These are phyloP conservation scores for Nephrotoma appendiculata DNA, from an alignment of 2,888 invertebrate genomes.

Conservation along the genomic window DNA sequence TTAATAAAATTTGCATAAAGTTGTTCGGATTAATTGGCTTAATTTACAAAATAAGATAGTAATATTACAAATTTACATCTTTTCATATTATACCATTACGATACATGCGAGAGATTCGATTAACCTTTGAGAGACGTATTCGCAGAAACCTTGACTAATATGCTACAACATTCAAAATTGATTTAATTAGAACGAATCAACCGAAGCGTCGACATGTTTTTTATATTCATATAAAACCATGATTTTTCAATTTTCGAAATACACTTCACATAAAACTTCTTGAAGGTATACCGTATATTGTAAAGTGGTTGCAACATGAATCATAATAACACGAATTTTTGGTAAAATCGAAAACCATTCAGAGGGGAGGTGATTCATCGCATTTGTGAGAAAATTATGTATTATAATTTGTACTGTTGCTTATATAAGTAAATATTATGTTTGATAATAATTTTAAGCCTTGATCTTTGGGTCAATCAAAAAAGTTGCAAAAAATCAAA, in stretches of 20 bases:
- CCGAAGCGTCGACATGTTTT: neutral
- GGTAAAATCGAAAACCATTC: neutral
- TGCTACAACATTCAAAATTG: neutral
- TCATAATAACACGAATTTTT: neutral
- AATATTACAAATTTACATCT: too few relatives aligned
- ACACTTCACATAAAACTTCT: neutral
- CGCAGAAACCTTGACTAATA: neutral
- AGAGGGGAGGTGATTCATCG: neutral
- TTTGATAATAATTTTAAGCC: neutral
- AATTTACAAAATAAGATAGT: neutral
- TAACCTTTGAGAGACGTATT: neutral
- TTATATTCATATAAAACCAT: neutral
- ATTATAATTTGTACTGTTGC: neutral
- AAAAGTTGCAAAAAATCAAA: too few relatives aligned
- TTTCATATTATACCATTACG: neutral
- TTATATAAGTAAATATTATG: neutral
- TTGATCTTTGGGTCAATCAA: neutral
- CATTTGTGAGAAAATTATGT: neutral
- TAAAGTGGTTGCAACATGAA: neutral
- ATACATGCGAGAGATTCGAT: neutral
- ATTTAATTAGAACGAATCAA: neutral
- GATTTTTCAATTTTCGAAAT: neutral
- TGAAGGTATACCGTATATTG: neutral
- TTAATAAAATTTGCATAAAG: neutral
- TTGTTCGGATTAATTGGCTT: neutral